A percentile compares a stretch with the other conserved stretches of the same genome.
Conservation (phyloP, 2,113 vertebrate species). For the Narcine bancroftii region DNA sequence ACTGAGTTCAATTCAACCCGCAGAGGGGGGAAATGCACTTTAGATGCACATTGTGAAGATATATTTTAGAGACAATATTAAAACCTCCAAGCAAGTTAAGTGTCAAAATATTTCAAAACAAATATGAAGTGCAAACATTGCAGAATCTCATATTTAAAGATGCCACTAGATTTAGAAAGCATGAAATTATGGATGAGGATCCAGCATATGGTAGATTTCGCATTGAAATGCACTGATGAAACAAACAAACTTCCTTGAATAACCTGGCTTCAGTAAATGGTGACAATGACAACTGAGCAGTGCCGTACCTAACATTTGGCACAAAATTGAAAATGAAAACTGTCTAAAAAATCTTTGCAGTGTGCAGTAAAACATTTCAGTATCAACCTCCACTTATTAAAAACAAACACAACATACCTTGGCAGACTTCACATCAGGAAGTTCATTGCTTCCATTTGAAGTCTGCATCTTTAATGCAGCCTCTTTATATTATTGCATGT, state of each 20-base stretch:
- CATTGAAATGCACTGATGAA: background rate
- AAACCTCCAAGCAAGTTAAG: background rate
- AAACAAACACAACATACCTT: background rate
- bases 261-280: background rate
- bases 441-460: background rate
- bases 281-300: background rate
- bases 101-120: background rate
- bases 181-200: background rate
- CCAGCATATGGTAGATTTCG: background rate
- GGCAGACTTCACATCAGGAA: background rate
- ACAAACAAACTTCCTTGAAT: background rate
- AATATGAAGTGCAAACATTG: background rate
- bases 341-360: background rate
- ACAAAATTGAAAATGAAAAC: background rate
- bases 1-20: background rate
- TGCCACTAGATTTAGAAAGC: background rate
- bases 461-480: background rate
- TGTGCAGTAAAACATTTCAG: background rate
- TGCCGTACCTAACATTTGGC: background rate
- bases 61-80: background rate
- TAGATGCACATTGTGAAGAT: background rate
- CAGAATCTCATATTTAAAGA: background rate
- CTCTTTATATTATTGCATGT: background rate
- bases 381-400: constrained; percentile 6
- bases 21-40: background rate